Evolutionary conservation across 2,888 invertebrate species (phyloP), one percentile per base, ranked within the genome.

Genomic region (Tetramorium bicarinatum): DNA sequence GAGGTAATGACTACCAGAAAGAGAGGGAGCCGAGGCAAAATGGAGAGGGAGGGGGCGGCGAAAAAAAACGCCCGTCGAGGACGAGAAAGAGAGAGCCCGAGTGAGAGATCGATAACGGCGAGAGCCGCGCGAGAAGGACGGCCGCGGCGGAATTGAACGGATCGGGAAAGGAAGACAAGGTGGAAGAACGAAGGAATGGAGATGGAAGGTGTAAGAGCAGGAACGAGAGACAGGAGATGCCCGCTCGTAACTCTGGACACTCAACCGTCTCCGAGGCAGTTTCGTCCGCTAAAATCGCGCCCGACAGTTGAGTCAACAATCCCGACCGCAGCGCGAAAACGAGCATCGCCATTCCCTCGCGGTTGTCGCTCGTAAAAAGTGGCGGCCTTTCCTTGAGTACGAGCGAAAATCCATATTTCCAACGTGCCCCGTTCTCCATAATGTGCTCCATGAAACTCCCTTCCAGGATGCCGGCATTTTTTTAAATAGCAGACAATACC

Each of bases 261-360:
- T 91, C 92, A 91, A 92, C 86, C 90, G 88, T 85, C 91, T 85
- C 87, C 86, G 88, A 84, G 87, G 87, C 87, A 84, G 87, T 91
- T 91, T 91, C 89, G 90, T 86, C 85, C 83, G 83, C 89, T 90
- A 90, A 92, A 92, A 91, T 75, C 79, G 64, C 15, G 56, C 88
- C 87, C 88, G 90, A 88, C 86, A 88, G 90, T 92, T 92, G 89
- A 93, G 91, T 92, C 92, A 92, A 92, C 92, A 92, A 91, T 92
- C 87, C 89, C 85, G 72, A 75, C 87, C 87, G 83, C 54, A 84
- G 80, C 72, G 76, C 85, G 85, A 87, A 34, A 34, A 85, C 84
- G 88, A 87, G 83, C 80, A 38, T 44, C 11, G 25, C 15, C 87
- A 61, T 67, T 66, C 79, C 83, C 84, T 86, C 83, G 88, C 81